Conservation (phyloP, 2,888 invertebrate genomes). For the Lasioglossum malachurum region DNA sequence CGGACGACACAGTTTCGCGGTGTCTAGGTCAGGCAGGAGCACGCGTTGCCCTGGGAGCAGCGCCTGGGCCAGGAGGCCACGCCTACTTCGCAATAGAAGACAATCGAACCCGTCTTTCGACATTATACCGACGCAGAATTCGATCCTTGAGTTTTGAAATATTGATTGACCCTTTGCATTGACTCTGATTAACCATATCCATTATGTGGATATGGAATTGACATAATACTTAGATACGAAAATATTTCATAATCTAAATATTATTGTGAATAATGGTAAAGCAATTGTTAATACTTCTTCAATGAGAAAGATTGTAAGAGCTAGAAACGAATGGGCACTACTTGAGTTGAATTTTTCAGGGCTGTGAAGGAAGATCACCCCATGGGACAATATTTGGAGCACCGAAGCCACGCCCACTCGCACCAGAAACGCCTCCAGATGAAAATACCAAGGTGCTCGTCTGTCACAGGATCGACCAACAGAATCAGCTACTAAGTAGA, state of each 20-base stretch:
- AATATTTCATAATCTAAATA: no score
- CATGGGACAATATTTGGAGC: not conserved
- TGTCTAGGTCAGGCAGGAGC: not conserved
- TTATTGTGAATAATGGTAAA: no score
- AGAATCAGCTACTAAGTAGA: not conserved
- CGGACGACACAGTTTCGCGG: not conserved
- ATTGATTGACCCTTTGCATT: no score
- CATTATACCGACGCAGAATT: no score
- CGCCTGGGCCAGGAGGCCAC: not conserved
- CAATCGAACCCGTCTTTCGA: no score
- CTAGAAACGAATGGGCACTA: no score
- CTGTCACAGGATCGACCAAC: not conserved
- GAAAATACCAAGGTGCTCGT: not conserved
- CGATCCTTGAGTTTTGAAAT: no score
- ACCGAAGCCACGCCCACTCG: not conserved
- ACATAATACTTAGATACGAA: no score
- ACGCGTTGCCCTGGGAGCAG: not conserved
- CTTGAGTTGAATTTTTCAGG: not conserved
- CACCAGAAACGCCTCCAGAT: slow-evolving; percentile 14
- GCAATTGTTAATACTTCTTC: no score
- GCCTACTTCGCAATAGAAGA: not conserved
- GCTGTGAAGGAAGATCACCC: not conserved
- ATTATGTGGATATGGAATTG: no score
- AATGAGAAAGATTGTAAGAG: no score
- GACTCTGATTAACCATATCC: no score